These are phyloP conservation scores for Carcina quercana DNA, from an alignment of 2,888 invertebrate species.

Conservation along the genomic window DNA sequence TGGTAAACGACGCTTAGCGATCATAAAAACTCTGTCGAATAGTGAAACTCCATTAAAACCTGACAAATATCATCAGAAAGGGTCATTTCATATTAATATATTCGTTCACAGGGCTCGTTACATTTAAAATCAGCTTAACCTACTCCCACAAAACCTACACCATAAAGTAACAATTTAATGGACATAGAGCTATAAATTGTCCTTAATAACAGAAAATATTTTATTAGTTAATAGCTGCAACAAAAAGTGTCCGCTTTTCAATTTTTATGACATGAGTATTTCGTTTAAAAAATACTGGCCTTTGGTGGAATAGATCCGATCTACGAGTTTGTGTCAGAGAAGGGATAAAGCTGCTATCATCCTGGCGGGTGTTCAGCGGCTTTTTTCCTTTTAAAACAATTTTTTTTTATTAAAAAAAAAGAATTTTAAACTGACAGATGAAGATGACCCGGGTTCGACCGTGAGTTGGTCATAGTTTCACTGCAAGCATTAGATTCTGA, in stretches of 20 bases:
- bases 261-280: conserved; percentile 59
- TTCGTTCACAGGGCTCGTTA: conserved; percentile 38
- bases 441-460: conserved; percentile 44
- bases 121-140: conserved; percentile 35
- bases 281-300: conserved; percentile 46
- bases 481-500: conserved; percentile 24
- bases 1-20: no score
- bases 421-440: conserved; percentile 64
- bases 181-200: conserved; percentile 58
- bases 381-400: conserved; percentile 30
- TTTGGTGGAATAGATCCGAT: conserved; percentile 59
- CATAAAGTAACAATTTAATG: conserved; percentile 64
- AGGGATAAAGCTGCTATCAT: conserved; percentile 57
- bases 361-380: conserved; percentile 54
- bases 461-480: conserved; percentile 42
- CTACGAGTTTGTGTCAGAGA: conserved; percentile 63
- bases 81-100: conserved; percentile 27
- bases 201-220: conserved; percentile 66
- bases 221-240: conserved; percentile 46
- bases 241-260: conserved; percentile 59
- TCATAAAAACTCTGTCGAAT: no score
- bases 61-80: conserved; percentile 7
- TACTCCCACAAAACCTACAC: conserved; percentile 52
- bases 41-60: conserved; percentile 3
- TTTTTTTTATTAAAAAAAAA: conserved; percentile 51